Conservation (phyloP, 2,888 invertebrate species). For the Pomacea canaliculata region DNA sequence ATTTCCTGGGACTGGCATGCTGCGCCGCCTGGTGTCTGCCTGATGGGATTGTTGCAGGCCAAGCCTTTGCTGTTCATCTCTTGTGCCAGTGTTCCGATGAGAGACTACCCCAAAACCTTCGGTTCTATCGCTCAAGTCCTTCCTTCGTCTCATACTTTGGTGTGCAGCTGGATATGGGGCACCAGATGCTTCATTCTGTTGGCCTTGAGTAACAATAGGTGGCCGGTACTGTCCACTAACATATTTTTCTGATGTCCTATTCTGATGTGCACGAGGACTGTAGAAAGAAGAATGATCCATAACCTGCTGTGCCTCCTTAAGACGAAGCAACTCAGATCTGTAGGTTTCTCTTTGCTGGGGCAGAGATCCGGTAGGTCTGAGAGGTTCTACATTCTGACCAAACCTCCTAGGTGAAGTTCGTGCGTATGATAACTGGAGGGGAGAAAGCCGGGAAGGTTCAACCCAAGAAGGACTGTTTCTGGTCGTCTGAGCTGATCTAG, state of each 20-base stretch:
- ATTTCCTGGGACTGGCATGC: neutral
- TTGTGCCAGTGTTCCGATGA: neutral
- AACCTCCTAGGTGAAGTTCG: slow-evolving; percentile 38
- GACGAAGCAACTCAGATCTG: neutral
- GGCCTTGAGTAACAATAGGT: neutral
- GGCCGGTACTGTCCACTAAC: slow-evolving; percentile 28
- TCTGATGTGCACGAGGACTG: neutral
- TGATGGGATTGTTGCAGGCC: neutral
- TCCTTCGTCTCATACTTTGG: neutral
- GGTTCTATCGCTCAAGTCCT: neutral
- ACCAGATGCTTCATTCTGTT: neutral
- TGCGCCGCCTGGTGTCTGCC: neutral
- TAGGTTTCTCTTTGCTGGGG: neutral
- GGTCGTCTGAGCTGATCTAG: slow-evolving; percentile 20
- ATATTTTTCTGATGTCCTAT: slow-evolving; percentile 9
- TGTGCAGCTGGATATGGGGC: neutral
- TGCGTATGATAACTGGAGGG: slow-evolving; percentile 31
- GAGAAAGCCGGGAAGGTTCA: slow-evolving; percentile 18
- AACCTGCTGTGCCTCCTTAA: slow-evolving; percentile 5
- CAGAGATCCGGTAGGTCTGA: neutral
- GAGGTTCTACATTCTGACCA: slow-evolving; percentile 37
- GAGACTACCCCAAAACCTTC: neutral
- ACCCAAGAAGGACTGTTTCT: slow-evolving; percentile 11
- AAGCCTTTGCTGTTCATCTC: neutral
- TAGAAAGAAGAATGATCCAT: slow-evolving; percentile 9